Base-by-base conservation (phyloP, 2,113 vertebrate genomes). In the Hippocampus guttulatus region DNA sequence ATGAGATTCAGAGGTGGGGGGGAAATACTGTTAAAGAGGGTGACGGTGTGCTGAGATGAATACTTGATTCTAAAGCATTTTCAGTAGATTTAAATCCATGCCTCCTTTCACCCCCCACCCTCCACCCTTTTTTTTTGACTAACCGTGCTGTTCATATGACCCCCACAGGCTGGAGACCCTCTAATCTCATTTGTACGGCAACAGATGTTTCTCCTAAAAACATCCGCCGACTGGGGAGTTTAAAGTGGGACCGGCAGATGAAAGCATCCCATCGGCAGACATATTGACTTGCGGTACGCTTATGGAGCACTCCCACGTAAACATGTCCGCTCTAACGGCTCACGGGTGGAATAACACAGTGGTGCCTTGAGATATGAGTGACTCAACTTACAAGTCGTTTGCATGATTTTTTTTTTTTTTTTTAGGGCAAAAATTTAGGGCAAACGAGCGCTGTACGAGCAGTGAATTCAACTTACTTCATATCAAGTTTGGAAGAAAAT, bases 151-250 rank as follows among this genome's bases (percentile, higher is more conserved):
- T 89, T 91, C 85, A 89, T 84, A 87, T 64, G 82, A 82, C 87
- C 87, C 79, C 82, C 63, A 8, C 9, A 30, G 66, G 76, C 81
- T 77, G 69, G 74, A 85, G 84, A 88, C 83, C 76, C 81, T 80
- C 74, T 89, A 89, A 89, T 90, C 87, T 88, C 88, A 86, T 91
- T 90, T 89, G 84, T 87, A 55, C 77, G 81, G 87, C 85, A 88
- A 90, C 89, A 91, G 89, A 88, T 91, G 88, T 88, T 87, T 89
- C 84, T 88, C 87, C 83, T 90, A 87, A 91, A 90, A 89, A 87
- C 83, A 89, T 91, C 84, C 87, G 75, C 74, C 70, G 71, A 84
- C 79, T 83, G 75, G 75, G 72, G 77, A 85, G 82, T 64, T 64
- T 83, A 86, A 77, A 81, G 81, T 85, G 78, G 82, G 76, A 73